These are phyloP conservation scores for Pachyramphus minor DNA, from an alignment of 2,113 vertebrate species.

Conservation along the genomic window DNA sequence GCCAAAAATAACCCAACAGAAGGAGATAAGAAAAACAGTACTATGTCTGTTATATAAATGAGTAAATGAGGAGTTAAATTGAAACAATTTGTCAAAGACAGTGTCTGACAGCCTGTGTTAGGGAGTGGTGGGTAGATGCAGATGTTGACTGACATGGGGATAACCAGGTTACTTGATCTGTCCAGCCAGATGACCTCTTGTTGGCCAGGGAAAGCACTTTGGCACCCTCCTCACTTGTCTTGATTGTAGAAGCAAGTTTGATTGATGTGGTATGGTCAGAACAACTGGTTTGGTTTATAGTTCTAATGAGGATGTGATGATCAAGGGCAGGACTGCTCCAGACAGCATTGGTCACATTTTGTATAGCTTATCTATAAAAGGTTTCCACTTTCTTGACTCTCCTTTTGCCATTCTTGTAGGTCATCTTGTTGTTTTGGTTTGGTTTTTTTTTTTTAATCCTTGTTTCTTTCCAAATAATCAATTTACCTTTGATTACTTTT, in stretches of 20 bases:
- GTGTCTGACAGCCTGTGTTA: background rate
- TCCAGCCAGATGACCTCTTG: background rate
- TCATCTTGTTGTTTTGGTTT: background rate
- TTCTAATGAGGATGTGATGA: background rate
- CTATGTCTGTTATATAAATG: background rate
- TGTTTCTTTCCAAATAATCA: background rate
- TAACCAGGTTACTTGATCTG: background rate
- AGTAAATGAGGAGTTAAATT: background rate
- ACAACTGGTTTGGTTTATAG: background rate
- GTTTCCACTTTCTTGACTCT: background rate
- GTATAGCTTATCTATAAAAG: too few species aligned
- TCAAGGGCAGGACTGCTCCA: background rate
- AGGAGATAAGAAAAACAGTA: background rate
- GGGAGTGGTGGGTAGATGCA: background rate
- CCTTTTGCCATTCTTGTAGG: background rate
- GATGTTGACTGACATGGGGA: background rate
- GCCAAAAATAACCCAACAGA: background rate
- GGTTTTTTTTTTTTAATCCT: background rate
- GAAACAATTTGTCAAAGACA: background rate
- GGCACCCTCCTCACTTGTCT: background rate
- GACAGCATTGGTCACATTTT: background rate
- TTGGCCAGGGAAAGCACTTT: background rate
- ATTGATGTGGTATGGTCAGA: background rate
- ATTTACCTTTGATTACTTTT: background rate
- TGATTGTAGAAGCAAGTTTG: background rate